Evolutionary conservation across 2,888 invertebrate species (phyloP).

Genomic region (Amphipyra berbera): DNA sequence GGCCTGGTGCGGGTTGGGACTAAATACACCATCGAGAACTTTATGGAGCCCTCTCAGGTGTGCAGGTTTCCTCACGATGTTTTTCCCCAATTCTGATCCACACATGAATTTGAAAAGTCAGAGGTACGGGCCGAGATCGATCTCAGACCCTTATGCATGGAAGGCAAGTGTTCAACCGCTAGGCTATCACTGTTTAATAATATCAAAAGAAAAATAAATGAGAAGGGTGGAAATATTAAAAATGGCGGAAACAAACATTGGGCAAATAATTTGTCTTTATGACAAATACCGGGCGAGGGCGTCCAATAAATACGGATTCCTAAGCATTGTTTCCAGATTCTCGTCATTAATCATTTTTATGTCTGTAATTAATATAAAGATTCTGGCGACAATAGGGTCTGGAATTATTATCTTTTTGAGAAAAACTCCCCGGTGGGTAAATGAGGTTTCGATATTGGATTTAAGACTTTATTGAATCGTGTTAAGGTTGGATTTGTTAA

Average conservation of each 20-base stretch:
- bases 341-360: slow-evolving; percentile 87
- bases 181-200: no score
- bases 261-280: slow-evolving; percentile 79
- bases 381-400: slow-evolving; percentile 76
- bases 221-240: slow-evolving; percentile 62
- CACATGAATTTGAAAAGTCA: no score
- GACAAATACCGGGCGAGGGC: slow-evolving; percentile 80
- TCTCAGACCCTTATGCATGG: no score
- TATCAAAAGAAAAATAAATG: slow-evolving; percentile 39
- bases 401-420: slow-evolving; percentile 69
- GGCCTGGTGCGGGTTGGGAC: no score
- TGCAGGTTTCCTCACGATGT: no score
- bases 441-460: slow-evolving; percentile 4
- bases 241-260: slow-evolving; percentile 73
- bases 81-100: no score
- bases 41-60: no score
- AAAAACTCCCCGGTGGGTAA: slow-evolving; percentile 59
- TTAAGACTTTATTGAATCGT: slow-evolving; percentile 4
- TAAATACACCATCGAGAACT: no score
- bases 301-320: slow-evolving; percentile 84
- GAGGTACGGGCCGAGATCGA: no score
- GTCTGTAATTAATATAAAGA: slow-evolving; percentile 88
- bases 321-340: slow-evolving; percentile 85
- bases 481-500: slow-evolving; percentile 14
- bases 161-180: no score